A percentile compares a stretch with the other conserved stretches of the same genome.
Evolutionary conservation across 2,888 invertebrate species (phyloP).

Genomic region (Leucophenga maculata): DNA sequence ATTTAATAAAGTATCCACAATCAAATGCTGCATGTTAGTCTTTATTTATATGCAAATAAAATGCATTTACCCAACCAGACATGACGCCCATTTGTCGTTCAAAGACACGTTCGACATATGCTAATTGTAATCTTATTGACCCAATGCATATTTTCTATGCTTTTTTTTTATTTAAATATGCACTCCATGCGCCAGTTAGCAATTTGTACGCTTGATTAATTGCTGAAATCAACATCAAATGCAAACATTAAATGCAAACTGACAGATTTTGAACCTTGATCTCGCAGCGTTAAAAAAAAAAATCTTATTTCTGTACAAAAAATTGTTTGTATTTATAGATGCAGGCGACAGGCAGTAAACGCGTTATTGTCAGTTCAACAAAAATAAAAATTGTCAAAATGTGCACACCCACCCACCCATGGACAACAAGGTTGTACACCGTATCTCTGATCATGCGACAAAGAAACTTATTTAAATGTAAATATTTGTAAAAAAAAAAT

Average conservation of each 20-base stretch:
- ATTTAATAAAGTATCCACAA: too few relatives aligned
- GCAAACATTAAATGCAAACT: not conserved
- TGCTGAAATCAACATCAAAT: not conserved
- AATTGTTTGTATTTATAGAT: not conserved
- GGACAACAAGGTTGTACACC: conserved; percentile 9
- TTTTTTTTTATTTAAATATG: too few relatives aligned
- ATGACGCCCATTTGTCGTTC: not conserved
- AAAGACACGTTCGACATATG: not conserved
- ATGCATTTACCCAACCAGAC: too few relatives aligned
- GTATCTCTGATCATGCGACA: not conserved
- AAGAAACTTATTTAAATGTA: conserved; percentile 32
- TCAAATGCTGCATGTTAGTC: too few relatives aligned
- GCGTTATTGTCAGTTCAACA: not conserved
- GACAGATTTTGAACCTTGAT: conserved; percentile 10
- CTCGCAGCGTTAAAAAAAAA: not conserved
- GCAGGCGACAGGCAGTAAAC: not conserved
- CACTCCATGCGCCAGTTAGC: not conserved
- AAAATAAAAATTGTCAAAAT: not conserved
- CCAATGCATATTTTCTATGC: too few relatives aligned
- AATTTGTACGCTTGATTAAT: conserved; percentile 23
- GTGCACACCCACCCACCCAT: conserved; percentile 5
- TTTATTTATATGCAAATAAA: too few relatives aligned
- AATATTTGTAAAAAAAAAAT: conserved; percentile 33
- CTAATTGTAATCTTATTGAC: not conserved
- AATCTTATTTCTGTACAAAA: not conserved